Evolutionary conservation across 2,113 vertebrate species (phyloP).

Genomic region (Nothobranchius furzeri): DNA sequence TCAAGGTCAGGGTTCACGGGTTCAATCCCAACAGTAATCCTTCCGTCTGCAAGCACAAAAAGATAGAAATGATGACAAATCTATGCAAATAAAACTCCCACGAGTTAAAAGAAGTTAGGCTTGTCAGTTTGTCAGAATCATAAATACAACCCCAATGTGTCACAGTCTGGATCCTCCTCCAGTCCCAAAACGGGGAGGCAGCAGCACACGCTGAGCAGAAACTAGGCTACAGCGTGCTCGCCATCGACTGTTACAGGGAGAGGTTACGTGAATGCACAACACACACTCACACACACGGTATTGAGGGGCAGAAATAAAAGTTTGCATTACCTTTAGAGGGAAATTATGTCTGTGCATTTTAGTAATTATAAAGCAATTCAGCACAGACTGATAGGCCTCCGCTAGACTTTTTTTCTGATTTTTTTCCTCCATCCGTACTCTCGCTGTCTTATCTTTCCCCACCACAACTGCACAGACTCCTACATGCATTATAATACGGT

Average conservation of each 20-base stretch:
- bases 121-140: conserved; percentile 49
- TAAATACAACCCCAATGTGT: conserved; percentile 72
- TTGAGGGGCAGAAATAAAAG: conserved; percentile 40
- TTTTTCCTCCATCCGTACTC: conserved; percentile 14
- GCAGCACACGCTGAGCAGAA: conserved; percentile 65
- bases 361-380: conserved; percentile 77
- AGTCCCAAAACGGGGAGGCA: conserved; percentile 48
- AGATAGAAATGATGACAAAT: conserved; percentile 32
- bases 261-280: conserved; percentile 56
- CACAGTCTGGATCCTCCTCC: conserved; percentile 57
- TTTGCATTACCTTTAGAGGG: conserved; percentile 73
- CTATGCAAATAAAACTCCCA: conserved; percentile 49
- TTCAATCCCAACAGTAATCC: conserved; percentile 3
- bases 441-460: conserved; percentile 66
- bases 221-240: conserved; percentile 66
- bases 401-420: conserved; percentile 33
- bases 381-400: conserved; percentile 69
- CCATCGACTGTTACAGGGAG: conserved; percentile 50
- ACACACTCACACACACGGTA: not conserved
- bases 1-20: conserved; percentile 27
- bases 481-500: conserved; percentile 72
- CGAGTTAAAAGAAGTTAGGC: conserved; percentile 26
- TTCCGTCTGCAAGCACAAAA: conserved; percentile 9
- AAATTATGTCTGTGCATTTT: conserved; percentile 67
- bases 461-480: conserved; percentile 65